Conservation (phyloP, 2,797 vertebrate species). For the Phrynocephalus guinanensis region DNA sequence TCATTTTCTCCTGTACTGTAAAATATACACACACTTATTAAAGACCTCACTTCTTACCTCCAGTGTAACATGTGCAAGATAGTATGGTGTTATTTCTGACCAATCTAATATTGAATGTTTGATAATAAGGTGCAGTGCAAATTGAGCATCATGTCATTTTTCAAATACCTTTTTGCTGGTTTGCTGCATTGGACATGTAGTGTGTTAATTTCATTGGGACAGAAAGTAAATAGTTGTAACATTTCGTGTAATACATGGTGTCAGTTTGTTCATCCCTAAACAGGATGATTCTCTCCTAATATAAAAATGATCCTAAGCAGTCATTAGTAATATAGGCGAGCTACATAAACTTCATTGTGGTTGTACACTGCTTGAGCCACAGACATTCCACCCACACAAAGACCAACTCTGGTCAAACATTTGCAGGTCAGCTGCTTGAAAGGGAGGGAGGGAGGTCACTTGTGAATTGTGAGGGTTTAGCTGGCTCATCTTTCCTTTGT, state of each 20-base stretch:
- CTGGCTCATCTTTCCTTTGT: too few species aligned
- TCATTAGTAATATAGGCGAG: neutral
- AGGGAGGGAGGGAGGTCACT: too few species aligned
- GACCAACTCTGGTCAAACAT: neutral
- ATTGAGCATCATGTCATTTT: neutral
- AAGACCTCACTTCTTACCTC: neutral
- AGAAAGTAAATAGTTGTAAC: too few species aligned
- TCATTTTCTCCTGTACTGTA: neutral
- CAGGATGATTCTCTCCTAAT: neutral
- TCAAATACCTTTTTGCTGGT: neutral
- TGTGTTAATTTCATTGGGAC: neutral
- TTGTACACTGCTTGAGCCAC: neutral
- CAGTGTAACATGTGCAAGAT: neutral
- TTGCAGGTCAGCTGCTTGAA: neutral
- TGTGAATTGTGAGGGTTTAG: too few species aligned
- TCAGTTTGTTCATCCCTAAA: too few species aligned
- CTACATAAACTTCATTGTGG: neutral
- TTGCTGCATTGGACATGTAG: neutral
- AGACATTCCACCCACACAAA: neutral
- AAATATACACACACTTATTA: neutral
- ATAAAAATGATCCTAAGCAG: too few species aligned
- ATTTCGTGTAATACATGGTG: too few species aligned
- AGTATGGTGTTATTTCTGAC: too few species aligned
- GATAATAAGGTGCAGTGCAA: neutral
- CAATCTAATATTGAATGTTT: neutral